Percentiles rank a stretch among this genome's conserved stretches.
phyloP scores from a whole-genome alignment of 1,140 invertebrate species.

The Marisa cornuarietis region DNA sequence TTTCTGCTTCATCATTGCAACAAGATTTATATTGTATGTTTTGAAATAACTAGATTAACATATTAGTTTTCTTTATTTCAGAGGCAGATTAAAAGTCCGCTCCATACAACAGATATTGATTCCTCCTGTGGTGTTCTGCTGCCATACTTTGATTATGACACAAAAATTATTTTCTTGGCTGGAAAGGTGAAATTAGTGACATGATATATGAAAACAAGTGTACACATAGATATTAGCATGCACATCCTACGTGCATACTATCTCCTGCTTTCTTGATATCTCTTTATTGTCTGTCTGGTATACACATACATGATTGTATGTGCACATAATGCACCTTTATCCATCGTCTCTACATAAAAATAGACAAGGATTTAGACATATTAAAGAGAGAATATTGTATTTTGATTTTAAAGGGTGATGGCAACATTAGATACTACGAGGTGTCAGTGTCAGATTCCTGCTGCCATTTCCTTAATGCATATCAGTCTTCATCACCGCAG shows the following conservation, averaged over 20 bases:
- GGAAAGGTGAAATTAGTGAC: constrained; percentile 81
- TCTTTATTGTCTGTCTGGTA: too few species aligned
- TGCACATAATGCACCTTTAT: too few species aligned
- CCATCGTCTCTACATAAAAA: too few species aligned
- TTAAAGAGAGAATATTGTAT: too few species aligned
- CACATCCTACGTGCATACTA: too few species aligned
- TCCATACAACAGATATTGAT: constrained; percentile 85
- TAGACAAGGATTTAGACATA: too few species aligned
- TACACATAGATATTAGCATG: too few species aligned
- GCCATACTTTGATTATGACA: constrained; percentile 93
- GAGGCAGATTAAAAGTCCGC: constrained; percentile 79
- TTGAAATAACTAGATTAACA: background rate
- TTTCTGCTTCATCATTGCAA: too few species aligned
- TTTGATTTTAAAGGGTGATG: constrained; percentile 78
- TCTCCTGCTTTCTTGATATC: too few species aligned
- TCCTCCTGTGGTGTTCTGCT: constrained; percentile 92
- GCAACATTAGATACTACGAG: constrained; percentile 95
- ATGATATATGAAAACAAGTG: background rate
- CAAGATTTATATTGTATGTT: background rate
- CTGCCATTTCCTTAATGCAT: constrained; percentile 90
- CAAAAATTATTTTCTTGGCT: constrained; percentile 91
- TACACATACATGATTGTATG: too few species aligned
- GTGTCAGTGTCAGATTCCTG: constrained; percentile 85
- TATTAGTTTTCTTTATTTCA: constrained; percentile 66
- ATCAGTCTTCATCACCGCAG: constrained; percentile 94